These are phyloP conservation scores for Syngnathoides biaculeatus DNA, from an alignment of 2,113 vertebrate species.

Conservation along the genomic window DNA sequence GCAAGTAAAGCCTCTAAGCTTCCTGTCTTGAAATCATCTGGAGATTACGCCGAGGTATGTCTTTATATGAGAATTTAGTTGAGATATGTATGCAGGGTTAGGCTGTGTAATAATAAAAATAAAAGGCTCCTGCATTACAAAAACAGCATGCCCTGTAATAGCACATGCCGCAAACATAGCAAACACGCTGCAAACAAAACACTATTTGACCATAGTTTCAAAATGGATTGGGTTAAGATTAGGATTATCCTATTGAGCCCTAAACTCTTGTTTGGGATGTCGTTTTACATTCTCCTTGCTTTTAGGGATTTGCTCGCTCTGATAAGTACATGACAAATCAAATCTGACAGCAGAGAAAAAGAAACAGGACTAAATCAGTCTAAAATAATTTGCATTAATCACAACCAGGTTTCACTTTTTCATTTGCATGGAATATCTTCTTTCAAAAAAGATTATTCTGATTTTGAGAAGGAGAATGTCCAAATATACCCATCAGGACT, in stretches of 20 bases:
- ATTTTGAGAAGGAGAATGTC: slow-evolving; percentile 8
- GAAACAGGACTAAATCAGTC: background rate
- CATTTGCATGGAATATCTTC: slow-evolving; percentile 41
- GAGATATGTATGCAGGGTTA: background rate
- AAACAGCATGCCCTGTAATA: background rate
- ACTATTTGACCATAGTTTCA: too few relatives aligned
- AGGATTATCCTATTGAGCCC: background rate
- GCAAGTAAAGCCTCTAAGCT: slow-evolving; percentile 21
- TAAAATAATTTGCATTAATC: background rate
- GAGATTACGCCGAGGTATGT: slow-evolving; percentile 9
- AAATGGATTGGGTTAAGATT: background rate
- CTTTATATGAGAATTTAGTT: background rate
- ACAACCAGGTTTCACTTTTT: background rate
- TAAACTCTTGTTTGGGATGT: background rate
- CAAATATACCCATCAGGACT: background rate
- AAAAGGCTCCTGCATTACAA: background rate
- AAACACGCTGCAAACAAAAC: background rate
- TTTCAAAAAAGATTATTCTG: slow-evolving; percentile 55
- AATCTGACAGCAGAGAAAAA: background rate
- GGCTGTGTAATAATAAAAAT: background rate
- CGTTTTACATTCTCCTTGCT: background rate
- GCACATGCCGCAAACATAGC: background rate
- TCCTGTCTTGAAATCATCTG: slow-evolving; percentile 19
- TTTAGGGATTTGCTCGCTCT: background rate
- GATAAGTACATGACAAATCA: background rate